Base-by-base conservation (phyloP, 2,888 invertebrate genomes). In the Synanthedon vespiformis region DNA sequence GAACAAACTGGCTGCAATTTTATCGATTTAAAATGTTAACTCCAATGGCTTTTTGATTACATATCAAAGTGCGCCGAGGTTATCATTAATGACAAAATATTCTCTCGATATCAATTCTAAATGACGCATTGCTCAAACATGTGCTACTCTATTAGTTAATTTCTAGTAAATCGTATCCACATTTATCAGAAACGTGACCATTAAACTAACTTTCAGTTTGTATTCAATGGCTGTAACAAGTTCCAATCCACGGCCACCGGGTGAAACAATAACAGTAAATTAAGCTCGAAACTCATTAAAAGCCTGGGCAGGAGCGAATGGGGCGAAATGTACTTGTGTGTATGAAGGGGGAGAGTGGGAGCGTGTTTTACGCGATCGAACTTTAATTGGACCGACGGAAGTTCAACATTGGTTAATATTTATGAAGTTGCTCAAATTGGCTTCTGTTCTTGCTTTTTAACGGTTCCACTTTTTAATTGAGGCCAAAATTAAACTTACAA, bases 201-300 rank as follows among this genome's bases (percentile, higher is more conserved):
- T 62, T 64, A 67, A 62, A 61, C 61, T 70, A 69, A 64, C 58
- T 58, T 64, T 63, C 61, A 66, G 70, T 72, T 62, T 61, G 62
- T 70, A 73, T 77, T 75, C 71, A 67, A 62, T 64, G 61, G 63
- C 64, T 64, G 71, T 70, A 67, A 67, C 69, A 64, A 71, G 67
- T 66, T 69, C 67, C 59, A 69, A 74, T 74, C 70, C 68, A 68
- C 68, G 63, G 68, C 67, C 68, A 66, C 69, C 13, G 44, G 75
- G 73, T 77, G 69, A 76, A 83, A 83, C 82, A 82, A 85, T 84
- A 83, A 79, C 80, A 72, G 80, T 82, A 81, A 83, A 83, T 81
- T 81, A 78, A 78, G 61, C 76, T 76, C 63, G 65, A 79, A 84
- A 82, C 81, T 85, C 82, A 82, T 84, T 85, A 81, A 79, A 80